These are phyloP conservation scores for Fundulus diaphanus DNA, from an alignment of 2,797 vertebrate genomes.

Conservation along the genomic window DNA sequence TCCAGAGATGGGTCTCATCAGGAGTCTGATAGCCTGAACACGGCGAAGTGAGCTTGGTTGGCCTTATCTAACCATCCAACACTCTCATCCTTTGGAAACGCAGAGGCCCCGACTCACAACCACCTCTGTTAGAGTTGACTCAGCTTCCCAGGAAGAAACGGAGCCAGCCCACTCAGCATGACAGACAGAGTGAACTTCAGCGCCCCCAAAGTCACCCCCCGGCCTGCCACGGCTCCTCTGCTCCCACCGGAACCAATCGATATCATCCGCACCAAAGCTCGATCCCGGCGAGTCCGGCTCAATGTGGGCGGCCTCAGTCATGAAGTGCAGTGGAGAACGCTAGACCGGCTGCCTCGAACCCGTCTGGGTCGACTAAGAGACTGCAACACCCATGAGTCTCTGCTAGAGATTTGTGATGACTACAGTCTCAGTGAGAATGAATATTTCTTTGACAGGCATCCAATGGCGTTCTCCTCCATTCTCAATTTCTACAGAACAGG, in stretches of 20 bases:
- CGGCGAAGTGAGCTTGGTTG: constrained; percentile 37
- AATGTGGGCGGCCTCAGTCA: constrained; percentile 96
- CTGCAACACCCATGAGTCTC: constrained; percentile 95
- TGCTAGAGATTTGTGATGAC: constrained; percentile 96
- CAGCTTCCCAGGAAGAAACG: background rate
- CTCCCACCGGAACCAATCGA: constrained; percentile 96
- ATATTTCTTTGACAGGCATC: constrained; percentile 98
- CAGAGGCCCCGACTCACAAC: background rate
- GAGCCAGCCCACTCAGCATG: constrained; percentile 76
- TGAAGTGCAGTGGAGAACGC: constrained; percentile 95
- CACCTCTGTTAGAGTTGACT: constrained; percentile 2
- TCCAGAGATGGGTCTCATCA: constrained; percentile 57
- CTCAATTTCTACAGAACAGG: constrained; percentile 99
- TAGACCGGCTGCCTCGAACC: constrained; percentile 95
- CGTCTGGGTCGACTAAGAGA: constrained; percentile 93
- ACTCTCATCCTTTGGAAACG: background rate
- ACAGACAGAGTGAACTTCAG: constrained; percentile 84
- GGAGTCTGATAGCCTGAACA: constrained; percentile 34
- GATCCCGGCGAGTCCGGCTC: constrained; percentile 90
- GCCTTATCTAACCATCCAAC: background rate
- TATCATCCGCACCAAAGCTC: constrained; percentile 93
- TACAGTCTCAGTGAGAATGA: constrained; percentile 93
- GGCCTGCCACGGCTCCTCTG: constrained; percentile 74
- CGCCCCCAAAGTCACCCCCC: constrained; percentile 79
- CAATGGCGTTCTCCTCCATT: constrained; percentile 97